Evolutionary conservation across 2,113 vertebrate genomes (phyloP).

Genomic region (Prionailurus viverrinus): DNA sequence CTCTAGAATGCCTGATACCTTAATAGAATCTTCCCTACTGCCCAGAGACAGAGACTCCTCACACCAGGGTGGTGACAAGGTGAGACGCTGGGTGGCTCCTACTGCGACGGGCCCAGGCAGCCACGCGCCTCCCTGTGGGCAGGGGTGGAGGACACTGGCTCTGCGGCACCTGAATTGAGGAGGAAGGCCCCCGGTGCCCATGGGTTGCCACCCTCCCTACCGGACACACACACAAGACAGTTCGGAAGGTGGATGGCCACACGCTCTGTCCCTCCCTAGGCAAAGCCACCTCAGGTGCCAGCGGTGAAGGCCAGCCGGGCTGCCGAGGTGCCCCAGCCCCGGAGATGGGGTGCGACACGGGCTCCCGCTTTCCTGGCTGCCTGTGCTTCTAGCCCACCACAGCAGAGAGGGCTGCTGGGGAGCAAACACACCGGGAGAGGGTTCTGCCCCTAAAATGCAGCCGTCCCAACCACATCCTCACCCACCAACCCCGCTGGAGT

Average conservation of each 20-base stretch:
- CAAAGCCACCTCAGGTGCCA: not conserved
- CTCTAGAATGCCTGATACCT: not conserved
- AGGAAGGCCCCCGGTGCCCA: not conserved
- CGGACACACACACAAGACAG: not conserved
- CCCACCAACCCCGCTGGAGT: not conserved
- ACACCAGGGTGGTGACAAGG: not conserved
- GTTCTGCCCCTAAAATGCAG: not conserved
- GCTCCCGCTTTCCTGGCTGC: not conserved
- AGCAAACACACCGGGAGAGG: not conserved
- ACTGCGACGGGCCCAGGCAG: not conserved
- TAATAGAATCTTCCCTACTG: not conserved
- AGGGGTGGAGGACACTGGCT: not conserved
- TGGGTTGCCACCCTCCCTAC: not conserved
- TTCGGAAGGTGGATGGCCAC: fast-evolving
- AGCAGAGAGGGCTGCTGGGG: not conserved
- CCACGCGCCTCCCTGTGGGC: not conserved
- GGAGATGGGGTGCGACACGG: not conserved
- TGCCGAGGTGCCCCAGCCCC: not conserved
- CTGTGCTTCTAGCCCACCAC: not conserved
- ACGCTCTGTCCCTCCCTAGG: not conserved
- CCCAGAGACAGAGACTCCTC: not conserved
- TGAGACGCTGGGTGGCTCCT: not conserved
- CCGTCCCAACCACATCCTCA: not conserved
- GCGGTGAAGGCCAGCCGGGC: not conserved
- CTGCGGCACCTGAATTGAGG: not conserved